Evolutionary conservation across 23 tunicate species (phyloP).

Genomic region (Botrylloides violaceus): DNA sequence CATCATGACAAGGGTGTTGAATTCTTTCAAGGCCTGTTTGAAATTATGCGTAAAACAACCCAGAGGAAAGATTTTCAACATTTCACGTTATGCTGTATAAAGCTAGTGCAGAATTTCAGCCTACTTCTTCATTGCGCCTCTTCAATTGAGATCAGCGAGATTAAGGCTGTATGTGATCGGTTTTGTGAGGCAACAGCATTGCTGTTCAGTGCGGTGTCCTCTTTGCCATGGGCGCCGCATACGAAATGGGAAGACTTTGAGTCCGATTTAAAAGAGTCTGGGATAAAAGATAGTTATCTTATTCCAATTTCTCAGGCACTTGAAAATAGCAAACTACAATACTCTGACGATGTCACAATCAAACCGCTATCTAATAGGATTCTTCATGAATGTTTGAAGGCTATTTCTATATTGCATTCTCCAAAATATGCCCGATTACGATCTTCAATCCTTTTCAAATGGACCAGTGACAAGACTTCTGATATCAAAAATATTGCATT

Average conservation of each 20-base stretch:
- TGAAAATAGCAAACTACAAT: background rate
- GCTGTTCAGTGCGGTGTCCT: background rate
- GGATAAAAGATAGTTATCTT: conserved; percentile 13
- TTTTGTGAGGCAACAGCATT: background rate
- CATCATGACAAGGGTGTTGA: background rate
- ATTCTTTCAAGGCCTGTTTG: background rate
- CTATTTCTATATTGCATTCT: conserved; percentile 19
- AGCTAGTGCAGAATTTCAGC: background rate
- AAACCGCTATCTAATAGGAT: background rate
- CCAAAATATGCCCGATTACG: conserved; percentile 32
- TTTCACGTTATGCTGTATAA: background rate
- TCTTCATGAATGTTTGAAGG: conserved; percentile 23
- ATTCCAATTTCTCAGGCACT: conserved; percentile 13
- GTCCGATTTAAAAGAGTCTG: background rate
- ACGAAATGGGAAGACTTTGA: conserved; percentile 41
- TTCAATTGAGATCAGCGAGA: background rate
- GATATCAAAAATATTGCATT: conserved; percentile 4
- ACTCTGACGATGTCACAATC: background rate
- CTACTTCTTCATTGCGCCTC: background rate
- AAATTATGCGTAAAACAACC: background rate
- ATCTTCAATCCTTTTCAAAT: conserved; percentile 26
- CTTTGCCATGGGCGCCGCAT: conserved; percentile 44
- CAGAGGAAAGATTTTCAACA: background rate
- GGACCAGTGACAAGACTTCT: conserved; percentile 19
- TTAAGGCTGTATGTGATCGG: background rate